Evolutionary conservation across 2,113 vertebrate genomes (phyloP).

Genomic region (Pseudopodoces humilis): DNA sequence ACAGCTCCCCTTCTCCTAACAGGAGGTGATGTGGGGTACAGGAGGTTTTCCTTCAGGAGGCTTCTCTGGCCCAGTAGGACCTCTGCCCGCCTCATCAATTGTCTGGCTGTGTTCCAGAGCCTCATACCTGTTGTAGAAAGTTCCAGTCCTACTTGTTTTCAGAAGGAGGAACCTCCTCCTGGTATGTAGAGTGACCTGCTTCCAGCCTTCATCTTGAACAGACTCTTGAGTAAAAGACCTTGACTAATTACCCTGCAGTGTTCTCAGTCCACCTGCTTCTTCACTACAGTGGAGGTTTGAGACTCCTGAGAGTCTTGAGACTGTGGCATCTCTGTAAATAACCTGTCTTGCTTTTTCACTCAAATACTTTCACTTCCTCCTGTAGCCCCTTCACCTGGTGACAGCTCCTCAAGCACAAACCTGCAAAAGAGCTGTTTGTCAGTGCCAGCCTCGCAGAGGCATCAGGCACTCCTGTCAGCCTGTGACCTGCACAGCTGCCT

Average conservation of each 20-base stretch:
- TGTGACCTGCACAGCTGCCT: not conserved
- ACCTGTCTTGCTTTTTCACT: not conserved
- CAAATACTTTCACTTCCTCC: not conserved
- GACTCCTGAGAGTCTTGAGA: not conserved
- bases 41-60: not conserved
- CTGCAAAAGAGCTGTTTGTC: not conserved
- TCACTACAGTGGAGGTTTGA: not conserved
- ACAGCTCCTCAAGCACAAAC: not conserved
- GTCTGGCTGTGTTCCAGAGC: not conserved
- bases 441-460: not conserved
- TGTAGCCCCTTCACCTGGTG: not conserved
- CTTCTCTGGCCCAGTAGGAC: not conserved
- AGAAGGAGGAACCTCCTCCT: not conserved
- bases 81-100: accelerated
- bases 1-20: not conserved
- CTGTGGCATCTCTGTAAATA: not conserved
- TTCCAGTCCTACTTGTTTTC: not conserved
- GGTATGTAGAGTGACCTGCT: not conserved
- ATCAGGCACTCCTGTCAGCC: not conserved
- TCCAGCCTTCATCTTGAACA: not conserved
- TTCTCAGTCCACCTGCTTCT: not conserved
- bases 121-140: not conserved
- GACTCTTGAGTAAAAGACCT: too few species aligned
- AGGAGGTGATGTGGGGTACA: not conserved
- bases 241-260: not conserved